Base-by-base conservation (phyloP, 2,797 vertebrate genomes). In the Prunella strophiata region DNA sequence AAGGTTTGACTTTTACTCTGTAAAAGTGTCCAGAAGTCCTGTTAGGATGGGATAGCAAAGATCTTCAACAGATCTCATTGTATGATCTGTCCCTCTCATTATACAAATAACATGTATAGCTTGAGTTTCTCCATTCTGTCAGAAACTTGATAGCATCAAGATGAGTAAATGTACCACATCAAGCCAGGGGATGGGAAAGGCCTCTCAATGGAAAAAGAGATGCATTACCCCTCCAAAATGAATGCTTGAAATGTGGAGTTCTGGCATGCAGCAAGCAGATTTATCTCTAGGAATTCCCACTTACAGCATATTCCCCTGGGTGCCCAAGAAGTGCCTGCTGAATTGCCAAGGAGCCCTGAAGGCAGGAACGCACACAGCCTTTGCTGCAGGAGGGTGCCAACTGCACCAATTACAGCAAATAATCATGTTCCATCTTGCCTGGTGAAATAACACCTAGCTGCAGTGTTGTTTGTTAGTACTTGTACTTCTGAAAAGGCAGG, bases 221-320 rank as follows among this genome's bases (percentile, higher is more conserved):
- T 19, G 67, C 47, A 89, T 74, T 86, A 91, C 67, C 71, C 83
- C 74, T 93, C 66, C 70, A 48, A 95, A 96, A 95, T 45, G 73
- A 94, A 95, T 90, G 90, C 62, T 84, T 91, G 93, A 95, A 96
- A 96, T 79, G 91, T 0, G 0, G 55, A 62, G 66, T 36, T 86
- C 88, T 94, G 89, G 90, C 83, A 94, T 3, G 51, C 67, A 86
- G 88, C 59, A 50, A 72, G 40, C 66, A 86, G 83, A 91, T 75
- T 88, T 94, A 88, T 94, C 96, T 94, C 93, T 86, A 96, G 95
- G 95, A 96, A 96, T 96, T 95, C 93, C 91, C 90, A 90, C 68
- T 91, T 88, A 86, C 43, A 5, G 80, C 85, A 81, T 80, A 91
- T 70, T 94, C 93, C 83, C 85, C 70, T 55, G 90, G 62, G 93